These are phyloP conservation scores for Synergus itoensis DNA, from an alignment of 2,888 invertebrate genomes.

Conservation along the genomic window DNA sequence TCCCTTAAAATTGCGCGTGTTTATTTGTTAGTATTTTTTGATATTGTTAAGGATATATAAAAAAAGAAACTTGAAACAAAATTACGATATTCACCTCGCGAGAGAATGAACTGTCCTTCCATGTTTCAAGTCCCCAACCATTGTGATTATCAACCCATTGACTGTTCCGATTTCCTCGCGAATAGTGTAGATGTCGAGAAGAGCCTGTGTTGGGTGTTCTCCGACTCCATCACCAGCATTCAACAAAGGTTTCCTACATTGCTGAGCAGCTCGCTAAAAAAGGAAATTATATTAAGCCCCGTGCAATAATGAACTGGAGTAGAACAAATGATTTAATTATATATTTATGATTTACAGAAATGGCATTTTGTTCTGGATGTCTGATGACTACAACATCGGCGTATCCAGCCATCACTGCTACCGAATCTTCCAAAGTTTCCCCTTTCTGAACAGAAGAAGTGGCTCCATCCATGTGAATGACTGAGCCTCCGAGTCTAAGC, in stretches of 20 bases:
- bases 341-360: conserved; percentile 82
- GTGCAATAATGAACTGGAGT: neutral
- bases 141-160: conserved; percentile 96
- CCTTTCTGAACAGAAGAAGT: conserved; percentile 98
- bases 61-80: neutral
- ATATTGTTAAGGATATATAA: neutral
- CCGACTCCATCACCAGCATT: conserved; percentile 99
- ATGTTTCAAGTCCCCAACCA: conserved; percentile 99
- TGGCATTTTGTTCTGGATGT: conserved; percentile 96
- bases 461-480: conserved; percentile 93
- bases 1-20: too few relatives aligned
- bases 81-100: conserved; percentile 81
- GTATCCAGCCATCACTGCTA: conserved; percentile 93
- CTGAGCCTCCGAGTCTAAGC: conserved; percentile 96
- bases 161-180: conserved; percentile 99
- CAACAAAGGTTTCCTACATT: conserved; percentile 93
- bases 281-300: neutral
- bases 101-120: conserved; percentile 99
- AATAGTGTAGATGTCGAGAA: conserved; percentile 98
- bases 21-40: neutral
- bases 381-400: conserved; percentile 96
- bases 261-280: conserved; percentile 87
- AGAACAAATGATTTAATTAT: neutral
- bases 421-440: conserved; percentile 91
- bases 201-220: conserved; percentile 98